Conservation (phyloP, 2,797 vertebrate species). For the Passerculus sandwichensis region DNA sequence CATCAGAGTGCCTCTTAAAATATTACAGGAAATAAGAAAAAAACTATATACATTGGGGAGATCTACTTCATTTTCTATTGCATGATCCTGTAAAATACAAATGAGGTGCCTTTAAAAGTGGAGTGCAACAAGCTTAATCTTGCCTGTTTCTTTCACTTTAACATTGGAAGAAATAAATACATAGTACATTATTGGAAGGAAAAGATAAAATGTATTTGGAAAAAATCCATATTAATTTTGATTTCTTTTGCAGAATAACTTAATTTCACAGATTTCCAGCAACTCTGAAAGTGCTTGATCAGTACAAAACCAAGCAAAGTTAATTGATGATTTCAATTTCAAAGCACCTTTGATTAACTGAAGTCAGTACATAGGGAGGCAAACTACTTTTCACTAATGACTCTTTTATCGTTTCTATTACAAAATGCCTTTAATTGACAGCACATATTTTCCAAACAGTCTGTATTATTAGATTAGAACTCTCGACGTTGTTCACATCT, state of each 20-base stretch:
- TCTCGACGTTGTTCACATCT: slow-evolving; percentile 65
- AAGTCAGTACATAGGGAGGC: slow-evolving; percentile 38
- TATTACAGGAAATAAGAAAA: neutral
- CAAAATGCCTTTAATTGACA: slow-evolving; percentile 75
- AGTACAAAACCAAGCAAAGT: slow-evolving; percentile 57
- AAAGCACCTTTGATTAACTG: slow-evolving; percentile 76
- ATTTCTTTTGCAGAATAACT: slow-evolving; percentile 29
- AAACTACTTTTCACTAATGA: slow-evolving; percentile 73
- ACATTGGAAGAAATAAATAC: neutral
- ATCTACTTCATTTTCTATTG: neutral
- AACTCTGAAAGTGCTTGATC: slow-evolving; percentile 44
- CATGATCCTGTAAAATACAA: neutral
- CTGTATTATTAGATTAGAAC: slow-evolving; percentile 74
- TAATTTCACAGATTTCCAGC: slow-evolving; percentile 58
- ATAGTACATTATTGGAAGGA: neutral
- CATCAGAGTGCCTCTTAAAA: neutral
- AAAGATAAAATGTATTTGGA: neutral
- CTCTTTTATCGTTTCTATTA: slow-evolving; percentile 73
- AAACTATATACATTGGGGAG: neutral
- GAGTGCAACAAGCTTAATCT: neutral
- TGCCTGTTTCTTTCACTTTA: neutral
- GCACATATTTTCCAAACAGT: slow-evolving; percentile 71
- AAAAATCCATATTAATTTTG: neutral
- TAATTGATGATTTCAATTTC: slow-evolving; percentile 76
- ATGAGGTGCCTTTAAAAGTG: neutral